Base-by-base conservation (phyloP, 2,113 vertebrate species). In the Silurus meridionalis region DNA sequence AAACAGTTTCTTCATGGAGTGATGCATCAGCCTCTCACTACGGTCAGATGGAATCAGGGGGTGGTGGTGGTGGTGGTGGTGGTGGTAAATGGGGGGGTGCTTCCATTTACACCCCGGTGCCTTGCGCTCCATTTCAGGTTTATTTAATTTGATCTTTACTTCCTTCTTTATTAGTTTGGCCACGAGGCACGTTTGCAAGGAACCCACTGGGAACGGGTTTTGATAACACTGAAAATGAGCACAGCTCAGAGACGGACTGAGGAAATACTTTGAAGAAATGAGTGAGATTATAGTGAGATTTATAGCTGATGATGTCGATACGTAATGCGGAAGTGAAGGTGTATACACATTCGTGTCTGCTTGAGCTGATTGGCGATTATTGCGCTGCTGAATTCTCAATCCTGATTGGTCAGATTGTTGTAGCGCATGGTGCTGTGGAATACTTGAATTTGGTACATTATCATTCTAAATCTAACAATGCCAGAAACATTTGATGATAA, bases 11-110 rank as follows among this genome's bases (percentile, higher is more conserved):
- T 75, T 52, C 67, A 75, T 28, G 50, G 57, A 74, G 79, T 72
- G 83, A 89, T 89, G 58, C 85, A 89, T 89, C 75, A 80, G 28
- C 61, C 53, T 37, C 37, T 37, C 37, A 37, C 37, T 37, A 37
- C 37, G 37, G 37, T 37, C 37, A 37, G 37, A 37, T 37, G 37
- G 37, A 37, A 37, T 37, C 37, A 37, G 37, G 37, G 37, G 37
- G 37, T 37, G 37, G 37, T 37, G 37, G 37, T 37, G 37, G 28
- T 37, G n/a, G 57, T 28, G 8, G 17, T 37, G 15, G 60, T 4
- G 17, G n/a, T n/a, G n/a, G n/a, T n/a, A n/a, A n/a, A n/a, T n/a
- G n/a, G n/a, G 28, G 19, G 69, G 37, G 37, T 37, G 37, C 37
- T 8, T 71, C 7, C 11, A 28, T 50, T 57, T 15, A 72, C 37